These are phyloP conservation scores for Meriones unguiculatus DNA, from an alignment of 2,113 vertebrate genomes.

Conservation along the genomic window DNA sequence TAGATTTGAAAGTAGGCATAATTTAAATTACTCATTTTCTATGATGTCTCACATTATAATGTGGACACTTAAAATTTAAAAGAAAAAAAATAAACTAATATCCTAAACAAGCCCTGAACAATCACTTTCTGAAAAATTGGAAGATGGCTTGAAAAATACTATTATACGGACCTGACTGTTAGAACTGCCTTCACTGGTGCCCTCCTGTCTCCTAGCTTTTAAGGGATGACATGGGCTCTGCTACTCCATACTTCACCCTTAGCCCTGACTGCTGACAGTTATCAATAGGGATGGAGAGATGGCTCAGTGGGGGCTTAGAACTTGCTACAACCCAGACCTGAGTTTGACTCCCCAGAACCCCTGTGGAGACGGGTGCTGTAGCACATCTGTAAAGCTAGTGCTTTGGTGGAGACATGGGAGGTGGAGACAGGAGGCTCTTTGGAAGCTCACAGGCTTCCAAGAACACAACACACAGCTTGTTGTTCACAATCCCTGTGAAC, in stretches of 20 bases:
- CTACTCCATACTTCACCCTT: neutral
- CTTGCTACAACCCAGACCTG: neutral
- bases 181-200: neutral
- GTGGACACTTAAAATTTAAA: conserved; percentile 34
- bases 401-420: too few relatives aligned
- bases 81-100: conserved; percentile 40
- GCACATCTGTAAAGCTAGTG: neutral
- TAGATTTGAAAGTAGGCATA: conserved; percentile 15
- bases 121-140: neutral
- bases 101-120: neutral
- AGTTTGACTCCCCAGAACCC: neutral
- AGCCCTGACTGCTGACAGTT: neutral
- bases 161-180: neutral
- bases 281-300: neutral
- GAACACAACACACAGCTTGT: neutral
- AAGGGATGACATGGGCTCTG: neutral
- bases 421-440: neutral
- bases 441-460: neutral
- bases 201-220: neutral
- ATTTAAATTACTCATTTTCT: neutral
- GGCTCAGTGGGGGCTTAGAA: neutral
- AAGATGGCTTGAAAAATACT: neutral
- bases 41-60: neutral
- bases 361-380: neutral
- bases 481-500: neutral